phyloP scores from a whole-genome alignment of 1,140 invertebrate genomes.

The Caenorhabditis remanei region DNA sequence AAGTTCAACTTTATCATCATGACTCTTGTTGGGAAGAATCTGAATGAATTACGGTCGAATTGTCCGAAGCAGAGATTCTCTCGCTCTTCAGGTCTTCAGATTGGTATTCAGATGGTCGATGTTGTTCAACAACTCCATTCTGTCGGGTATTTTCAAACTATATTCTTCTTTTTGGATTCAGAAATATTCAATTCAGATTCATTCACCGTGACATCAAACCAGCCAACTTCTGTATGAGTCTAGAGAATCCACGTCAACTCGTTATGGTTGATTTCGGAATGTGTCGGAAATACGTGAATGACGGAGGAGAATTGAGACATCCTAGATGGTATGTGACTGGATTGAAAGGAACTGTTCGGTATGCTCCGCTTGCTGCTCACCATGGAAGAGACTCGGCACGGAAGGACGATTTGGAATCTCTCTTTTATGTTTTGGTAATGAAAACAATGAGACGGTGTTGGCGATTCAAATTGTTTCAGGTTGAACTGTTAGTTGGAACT shows the following conservation, averaged over 20 bases:
- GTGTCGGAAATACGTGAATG: conserved; percentile 60
- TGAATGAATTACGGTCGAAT: conserved; percentile 16
- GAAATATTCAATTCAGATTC: conserved; percentile 22
- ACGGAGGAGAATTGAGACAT: conserved; percentile 44
- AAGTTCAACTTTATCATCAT: conserved; percentile 37
- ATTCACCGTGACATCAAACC: conserved; percentile 64
- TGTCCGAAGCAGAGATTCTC: conserved; percentile 26
- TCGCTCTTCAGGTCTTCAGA: not conserved
- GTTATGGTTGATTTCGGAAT: conserved; percentile 63
- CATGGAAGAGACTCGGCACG: conserved; percentile 32
- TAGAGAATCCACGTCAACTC: conserved; percentile 47
- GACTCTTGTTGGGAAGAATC: conserved; percentile 36
- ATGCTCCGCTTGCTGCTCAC: conserved; percentile 50
- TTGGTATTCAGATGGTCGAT: conserved; percentile 37
- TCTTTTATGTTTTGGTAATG: conserved; percentile 49
- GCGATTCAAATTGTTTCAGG: not conserved
- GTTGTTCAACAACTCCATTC: conserved; percentile 38
- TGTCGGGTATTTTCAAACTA: not conserved
- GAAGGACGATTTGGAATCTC: conserved; percentile 59
- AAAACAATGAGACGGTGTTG: not conserved
- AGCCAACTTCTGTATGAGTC: conserved; percentile 53
- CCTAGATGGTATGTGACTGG: conserved; percentile 51
- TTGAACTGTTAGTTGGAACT: conserved; percentile 52
- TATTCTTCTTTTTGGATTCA: not conserved
- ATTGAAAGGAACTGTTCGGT: conserved; percentile 60